Evolutionary conservation across 1,140 invertebrate genomes (phyloP).

Genomic region (Proctacanthus coquilletti): DNA sequence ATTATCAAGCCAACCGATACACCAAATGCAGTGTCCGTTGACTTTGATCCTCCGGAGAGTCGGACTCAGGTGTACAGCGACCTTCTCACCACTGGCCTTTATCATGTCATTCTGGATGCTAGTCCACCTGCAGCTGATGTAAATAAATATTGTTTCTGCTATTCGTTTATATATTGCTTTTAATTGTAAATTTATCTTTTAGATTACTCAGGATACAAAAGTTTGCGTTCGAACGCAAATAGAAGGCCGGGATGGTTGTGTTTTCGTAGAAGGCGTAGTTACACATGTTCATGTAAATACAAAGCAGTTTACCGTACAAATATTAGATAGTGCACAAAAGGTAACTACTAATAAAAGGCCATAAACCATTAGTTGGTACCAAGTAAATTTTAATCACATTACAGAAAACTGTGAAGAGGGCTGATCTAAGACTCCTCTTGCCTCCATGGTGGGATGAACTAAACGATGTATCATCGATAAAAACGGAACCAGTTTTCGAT

Average conservation of each 20-base stretch:
- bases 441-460: constrained; percentile 94
- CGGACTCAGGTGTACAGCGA: constrained; percentile 41
- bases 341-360: constrained; percentile 1
- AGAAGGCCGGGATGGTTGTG: constrained; percentile 32
- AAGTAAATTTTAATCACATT: background rate
- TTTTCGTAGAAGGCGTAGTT: constrained; percentile 73
- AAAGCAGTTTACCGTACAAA: constrained; percentile 62
- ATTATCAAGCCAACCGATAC: constrained; percentile 37
- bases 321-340: constrained; percentile 35
- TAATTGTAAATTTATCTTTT: no score
- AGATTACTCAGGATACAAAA: constrained; percentile 34
- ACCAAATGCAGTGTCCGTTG: constrained; percentile 50
- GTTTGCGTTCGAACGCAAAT: constrained; percentile 33
- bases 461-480: constrained; percentile 41
- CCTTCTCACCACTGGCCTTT: constrained; percentile 59
- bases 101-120: constrained; percentile 84
- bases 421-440: constrained; percentile 74
- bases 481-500: background rate
- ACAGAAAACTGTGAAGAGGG: constrained; percentile 49
- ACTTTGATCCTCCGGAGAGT: constrained; percentile 51
- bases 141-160: constrained; percentile 10
- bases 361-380: constrained; percentile 1
- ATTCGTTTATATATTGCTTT: no score
- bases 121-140: constrained; percentile 57
- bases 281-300: constrained; percentile 51